These are phyloP conservation scores for Enteromius viviparus DNA, from an alignment of 2,797 vertebrate species.

Conservation along the genomic window DNA sequence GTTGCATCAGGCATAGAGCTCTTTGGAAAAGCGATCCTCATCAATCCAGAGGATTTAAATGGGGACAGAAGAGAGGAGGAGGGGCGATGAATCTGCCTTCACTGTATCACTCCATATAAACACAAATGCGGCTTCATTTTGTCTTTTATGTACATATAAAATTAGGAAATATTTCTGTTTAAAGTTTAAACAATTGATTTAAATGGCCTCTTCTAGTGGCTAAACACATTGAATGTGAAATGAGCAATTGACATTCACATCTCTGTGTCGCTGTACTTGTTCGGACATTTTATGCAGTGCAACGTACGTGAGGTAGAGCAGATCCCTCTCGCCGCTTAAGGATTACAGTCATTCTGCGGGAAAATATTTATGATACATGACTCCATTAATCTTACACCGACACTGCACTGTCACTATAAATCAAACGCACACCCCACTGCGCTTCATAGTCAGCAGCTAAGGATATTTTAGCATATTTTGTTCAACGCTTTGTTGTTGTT, in stretches of 20 bases:
- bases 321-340: slow-evolving; percentile 45
- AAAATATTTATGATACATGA: slow-evolving; percentile 62
- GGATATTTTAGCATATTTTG: neutral
- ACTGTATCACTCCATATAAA: neutral
- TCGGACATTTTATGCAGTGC: slow-evolving; percentile 35
- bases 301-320: slow-evolving; percentile 11
- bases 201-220: neutral
- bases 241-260: slow-evolving; percentile 7
- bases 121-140: neutral
- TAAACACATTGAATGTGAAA: neutral
- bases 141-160: neutral
- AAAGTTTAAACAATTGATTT: neutral
- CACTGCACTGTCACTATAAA: slow-evolving; percentile 53
- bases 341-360: slow-evolving; percentile 50
- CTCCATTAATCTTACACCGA: slow-evolving; percentile 61
- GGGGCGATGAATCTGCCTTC: neutral
- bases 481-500: neutral
- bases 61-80: slow-evolving; percentile 16
- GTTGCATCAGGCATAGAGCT: slow-evolving; percentile 29
- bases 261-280: neutral
- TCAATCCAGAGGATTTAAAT: slow-evolving; percentile 40
- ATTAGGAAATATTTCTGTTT: neutral
- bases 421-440: slow-evolving; percentile 48
- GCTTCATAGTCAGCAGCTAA: slow-evolving; percentile 15
- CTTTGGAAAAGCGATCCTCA: slow-evolving; percentile 51